Conservation (phyloP, 2,888 invertebrate species). For the Aplocera efformata region DNA sequence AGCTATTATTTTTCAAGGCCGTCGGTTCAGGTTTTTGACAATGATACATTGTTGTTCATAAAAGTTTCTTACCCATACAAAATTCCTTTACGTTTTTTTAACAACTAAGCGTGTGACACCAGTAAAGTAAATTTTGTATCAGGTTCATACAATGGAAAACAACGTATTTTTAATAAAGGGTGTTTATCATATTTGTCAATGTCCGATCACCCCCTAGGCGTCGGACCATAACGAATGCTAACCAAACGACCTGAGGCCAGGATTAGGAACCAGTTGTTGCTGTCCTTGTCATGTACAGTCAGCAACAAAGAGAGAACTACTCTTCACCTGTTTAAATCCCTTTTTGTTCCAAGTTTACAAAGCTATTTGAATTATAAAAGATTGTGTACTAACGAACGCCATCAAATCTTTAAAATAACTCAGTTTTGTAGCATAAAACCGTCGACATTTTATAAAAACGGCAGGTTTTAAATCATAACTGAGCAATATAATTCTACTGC, state of each 20-base stretch:
- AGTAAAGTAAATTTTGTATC: constrained; percentile 35
- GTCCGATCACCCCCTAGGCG: constrained; percentile 62
- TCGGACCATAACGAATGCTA: constrained; percentile 66
- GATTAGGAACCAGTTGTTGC: constrained; percentile 51
- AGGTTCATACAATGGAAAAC: constrained; percentile 38
- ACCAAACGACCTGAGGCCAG: constrained; percentile 64
- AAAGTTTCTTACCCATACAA: background rate
- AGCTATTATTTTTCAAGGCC: constrained; percentile 1
- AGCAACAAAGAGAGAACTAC: background rate
- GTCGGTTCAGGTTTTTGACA: constrained; percentile 2
- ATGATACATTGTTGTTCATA: background rate
- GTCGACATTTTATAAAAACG: no score
- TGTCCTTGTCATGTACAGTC: constrained; percentile 3
- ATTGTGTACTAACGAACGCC: no score
- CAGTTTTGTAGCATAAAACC: no score
- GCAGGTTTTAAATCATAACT: no score
- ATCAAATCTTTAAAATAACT: no score
- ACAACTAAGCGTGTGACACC: constrained; percentile 21
- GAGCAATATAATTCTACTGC: no score
- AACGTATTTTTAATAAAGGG: constrained; percentile 37
- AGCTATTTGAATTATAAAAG: no score
- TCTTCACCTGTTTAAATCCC: no score
- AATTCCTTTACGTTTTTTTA: constrained; percentile 14
- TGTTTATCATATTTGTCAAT: constrained; percentile 53
- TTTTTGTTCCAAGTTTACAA: no score